phyloP scores from a whole-genome alignment of 2,797 vertebrate species.

The Phoebastria nigripes region DNA sequence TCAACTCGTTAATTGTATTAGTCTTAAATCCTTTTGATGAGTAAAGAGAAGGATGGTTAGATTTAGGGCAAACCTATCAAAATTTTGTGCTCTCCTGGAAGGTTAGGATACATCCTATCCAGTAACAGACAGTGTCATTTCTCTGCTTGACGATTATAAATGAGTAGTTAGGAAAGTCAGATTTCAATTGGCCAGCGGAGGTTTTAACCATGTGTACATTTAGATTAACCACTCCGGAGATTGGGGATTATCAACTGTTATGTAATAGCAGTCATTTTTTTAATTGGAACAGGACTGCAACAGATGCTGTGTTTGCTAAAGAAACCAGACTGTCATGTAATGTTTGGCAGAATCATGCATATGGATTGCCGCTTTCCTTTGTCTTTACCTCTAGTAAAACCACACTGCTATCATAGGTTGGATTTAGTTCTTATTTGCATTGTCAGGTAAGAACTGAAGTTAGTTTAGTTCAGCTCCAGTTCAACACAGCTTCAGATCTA shows the following conservation, averaged over 20 bases:
- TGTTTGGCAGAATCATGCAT: not conserved
- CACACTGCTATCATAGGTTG: not conserved
- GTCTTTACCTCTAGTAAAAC: not conserved
- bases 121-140: not conserved
- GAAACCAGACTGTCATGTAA: not conserved
- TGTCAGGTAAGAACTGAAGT: not conserved
- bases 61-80: not conserved
- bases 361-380: not conserved
- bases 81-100: not conserved
- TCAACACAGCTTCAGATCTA: not conserved
- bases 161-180: not conserved
- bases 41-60: not conserved
- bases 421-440: not conserved
- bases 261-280: not conserved
- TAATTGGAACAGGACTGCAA: not conserved
- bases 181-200: not conserved
- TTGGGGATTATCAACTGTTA: conserved; percentile 8
- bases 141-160: not conserved
- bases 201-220: not conserved
- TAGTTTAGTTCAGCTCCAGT: not conserved
- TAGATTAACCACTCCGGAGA: not conserved
- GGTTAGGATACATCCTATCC: not conserved
- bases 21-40: not conserved
- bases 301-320: conserved; percentile 19
- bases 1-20: not conserved